These are phyloP conservation scores for Caretta caretta DNA, from an alignment of 2,113 vertebrate genomes.

Conservation along the genomic window DNA sequence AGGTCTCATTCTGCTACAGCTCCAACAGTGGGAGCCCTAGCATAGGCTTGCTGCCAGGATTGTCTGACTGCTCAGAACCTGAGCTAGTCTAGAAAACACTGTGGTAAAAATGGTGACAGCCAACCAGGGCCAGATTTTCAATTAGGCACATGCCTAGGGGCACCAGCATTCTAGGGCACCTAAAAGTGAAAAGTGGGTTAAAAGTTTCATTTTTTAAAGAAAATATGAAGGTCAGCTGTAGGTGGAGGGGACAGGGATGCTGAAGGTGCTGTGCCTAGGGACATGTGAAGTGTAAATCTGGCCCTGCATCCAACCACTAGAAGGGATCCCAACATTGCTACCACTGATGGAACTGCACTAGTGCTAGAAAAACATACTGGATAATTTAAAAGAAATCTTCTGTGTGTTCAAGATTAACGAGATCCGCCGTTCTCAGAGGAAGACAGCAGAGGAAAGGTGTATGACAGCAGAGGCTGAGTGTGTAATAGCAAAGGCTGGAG, in stretches of 20 bases:
- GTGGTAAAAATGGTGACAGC: neutral
- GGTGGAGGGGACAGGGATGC: no score
- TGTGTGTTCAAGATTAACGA: neutral
- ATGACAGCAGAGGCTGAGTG: neutral
- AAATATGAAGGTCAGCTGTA: no score
- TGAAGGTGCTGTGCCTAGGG: no score
- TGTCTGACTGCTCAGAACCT: neutral
- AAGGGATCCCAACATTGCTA: neutral
- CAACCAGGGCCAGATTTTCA: neutral
- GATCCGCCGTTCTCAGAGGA: neutral
- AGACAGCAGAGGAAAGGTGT: neutral
- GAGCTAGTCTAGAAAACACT: neutral
- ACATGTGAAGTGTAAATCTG: no score
- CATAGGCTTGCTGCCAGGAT: neutral
- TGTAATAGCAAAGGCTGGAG: neutral
- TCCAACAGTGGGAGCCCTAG: neutral
- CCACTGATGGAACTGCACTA: neutral
- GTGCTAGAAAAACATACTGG: neutral
- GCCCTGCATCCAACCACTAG: neutral
- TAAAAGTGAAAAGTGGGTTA: neutral
- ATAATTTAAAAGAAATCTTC: neutral
- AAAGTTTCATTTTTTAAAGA: no score
- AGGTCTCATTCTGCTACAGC: accelerated
- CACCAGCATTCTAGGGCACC: neutral
- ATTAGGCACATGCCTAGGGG: no score